Percentiles rank a stretch among this genome's conserved stretches.
Conservation (phyloP, 2,113 vertebrate genomes). For the Trinectes maculatus region DNA sequence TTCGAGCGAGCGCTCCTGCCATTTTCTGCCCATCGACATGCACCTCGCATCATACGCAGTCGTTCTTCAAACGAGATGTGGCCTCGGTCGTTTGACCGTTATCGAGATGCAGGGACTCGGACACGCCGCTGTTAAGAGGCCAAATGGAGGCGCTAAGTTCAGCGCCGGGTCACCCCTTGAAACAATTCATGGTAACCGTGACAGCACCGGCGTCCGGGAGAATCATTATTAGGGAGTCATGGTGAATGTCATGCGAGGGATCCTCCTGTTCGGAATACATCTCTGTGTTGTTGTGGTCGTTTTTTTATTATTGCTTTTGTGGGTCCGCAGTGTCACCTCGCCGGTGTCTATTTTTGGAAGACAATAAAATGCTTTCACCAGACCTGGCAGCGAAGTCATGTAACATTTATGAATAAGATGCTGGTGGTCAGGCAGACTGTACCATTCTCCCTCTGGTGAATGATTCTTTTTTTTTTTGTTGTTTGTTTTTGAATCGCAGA, state of each 20-base stretch:
- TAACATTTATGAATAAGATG: conserved; percentile 8
- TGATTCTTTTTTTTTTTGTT: not conserved
- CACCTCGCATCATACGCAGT: conserved; percentile 37
- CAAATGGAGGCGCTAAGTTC: conserved; percentile 62
- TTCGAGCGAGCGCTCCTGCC: conserved; percentile 44
- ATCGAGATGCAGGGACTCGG: conserved; percentile 36
- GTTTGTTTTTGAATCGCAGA: not conserved
- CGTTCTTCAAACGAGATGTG: conserved; percentile 32
- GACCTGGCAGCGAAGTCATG: not conserved
- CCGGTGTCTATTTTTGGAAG: conserved; percentile 14
- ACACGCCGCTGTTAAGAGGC: conserved; percentile 59
- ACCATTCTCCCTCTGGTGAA: not conserved
- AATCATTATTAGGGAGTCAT: conserved; percentile 60
- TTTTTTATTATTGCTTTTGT: not conserved
- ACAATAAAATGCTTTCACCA: conserved; percentile 13
- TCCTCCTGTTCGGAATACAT: conserved; percentile 29
- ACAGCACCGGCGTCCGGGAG: conserved; percentile 51
- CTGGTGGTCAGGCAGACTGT: not conserved
- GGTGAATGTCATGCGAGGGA: conserved; percentile 46
- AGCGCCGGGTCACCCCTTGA: conserved; percentile 58
- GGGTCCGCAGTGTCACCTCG: conserved; percentile 11
- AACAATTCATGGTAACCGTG: conserved; percentile 67
- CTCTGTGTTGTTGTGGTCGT: conserved; percentile 20
- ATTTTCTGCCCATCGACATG: conserved; percentile 25
- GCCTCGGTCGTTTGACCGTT: conserved; percentile 51